These are phyloP conservation scores for Ligdia adustata DNA, from an alignment of 2,888 invertebrate genomes.

Conservation along the genomic window DNA sequence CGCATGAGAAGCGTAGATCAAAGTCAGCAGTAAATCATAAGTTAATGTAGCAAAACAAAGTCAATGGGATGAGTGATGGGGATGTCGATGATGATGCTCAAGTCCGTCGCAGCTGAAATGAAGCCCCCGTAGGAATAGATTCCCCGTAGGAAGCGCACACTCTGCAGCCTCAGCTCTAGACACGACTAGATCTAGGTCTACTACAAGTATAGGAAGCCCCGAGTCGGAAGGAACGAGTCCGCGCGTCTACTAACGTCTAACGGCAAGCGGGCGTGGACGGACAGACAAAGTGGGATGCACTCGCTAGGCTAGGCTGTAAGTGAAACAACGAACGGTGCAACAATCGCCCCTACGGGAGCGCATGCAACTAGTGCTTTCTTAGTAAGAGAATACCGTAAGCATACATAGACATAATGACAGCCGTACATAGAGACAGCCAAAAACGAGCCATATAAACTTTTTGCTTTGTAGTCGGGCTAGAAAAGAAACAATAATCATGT, in stretches of 20 bases:
- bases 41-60: constrained; percentile 46
- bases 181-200: constrained; percentile 31
- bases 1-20: constrained; percentile 57
- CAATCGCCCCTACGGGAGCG: constrained; percentile 38
- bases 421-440: constrained; percentile 82
- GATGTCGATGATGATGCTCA: too few species aligned
- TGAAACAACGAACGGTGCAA: constrained; percentile 49
- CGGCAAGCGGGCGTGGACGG: constrained; percentile 62
- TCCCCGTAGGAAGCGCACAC: constrained; percentile 33
- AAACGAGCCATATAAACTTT: constrained; percentile 82
- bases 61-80: constrained; percentile 47
- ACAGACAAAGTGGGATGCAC: too few species aligned
- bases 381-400: constrained; percentile 75
- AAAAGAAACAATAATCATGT: constrained; percentile 76
- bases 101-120: constrained; percentile 32
- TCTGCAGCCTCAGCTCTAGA: constrained; percentile 18
- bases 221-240: constrained; percentile 5
- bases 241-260: constrained; percentile 30
- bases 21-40: constrained; percentile 32
- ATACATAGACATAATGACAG: constrained; percentile 83
- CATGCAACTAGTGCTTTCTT: constrained; percentile 72
- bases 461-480: constrained; percentile 81
- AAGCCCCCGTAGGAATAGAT: constrained; percentile 34
- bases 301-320: constrained; percentile 2
- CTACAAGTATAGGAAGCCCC: constrained; percentile 33